phyloP scores from a whole-genome alignment of 1,140 invertebrate species.

The Brachionus asplanchnoidis region DNA sequence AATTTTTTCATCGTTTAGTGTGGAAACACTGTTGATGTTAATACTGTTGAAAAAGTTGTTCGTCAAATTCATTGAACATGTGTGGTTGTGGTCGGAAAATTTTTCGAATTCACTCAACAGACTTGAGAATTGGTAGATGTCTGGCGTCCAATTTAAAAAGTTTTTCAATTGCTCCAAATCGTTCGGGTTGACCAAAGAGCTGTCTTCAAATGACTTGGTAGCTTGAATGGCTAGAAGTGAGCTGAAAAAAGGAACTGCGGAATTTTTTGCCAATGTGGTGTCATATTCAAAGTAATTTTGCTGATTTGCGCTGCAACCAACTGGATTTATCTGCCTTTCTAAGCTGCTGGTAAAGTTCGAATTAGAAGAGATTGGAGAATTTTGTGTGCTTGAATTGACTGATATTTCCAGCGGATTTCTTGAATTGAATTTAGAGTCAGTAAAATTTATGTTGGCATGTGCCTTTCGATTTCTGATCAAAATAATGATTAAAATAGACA shows the following conservation, averaged over 20 bases:
- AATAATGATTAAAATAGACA: neutral
- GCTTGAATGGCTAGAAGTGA: neutral
- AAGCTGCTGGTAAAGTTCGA: neutral
- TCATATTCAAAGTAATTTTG: constrained; percentile 32
- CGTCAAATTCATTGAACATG: neutral
- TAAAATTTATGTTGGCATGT: neutral
- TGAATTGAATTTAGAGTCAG: constrained; percentile 1
- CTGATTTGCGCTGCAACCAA: neutral
- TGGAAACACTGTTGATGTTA: neutral
- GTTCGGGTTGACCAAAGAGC: neutral
- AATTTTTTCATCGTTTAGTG: neutral
- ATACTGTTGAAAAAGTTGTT: neutral
- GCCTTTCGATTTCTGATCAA: neutral
- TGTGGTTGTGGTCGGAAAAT: neutral
- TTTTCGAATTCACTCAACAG: constrained; percentile 22
- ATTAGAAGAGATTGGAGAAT: neutral
- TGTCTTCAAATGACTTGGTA: neutral
- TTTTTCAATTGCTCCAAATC: constrained; percentile 8
- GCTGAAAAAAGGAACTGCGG: neutral
- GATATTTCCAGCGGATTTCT: constrained; percentile 22
- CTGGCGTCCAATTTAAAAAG: neutral
- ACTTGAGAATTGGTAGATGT: neutral
- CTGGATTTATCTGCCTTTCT: neutral
- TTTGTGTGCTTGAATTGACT: neutral
- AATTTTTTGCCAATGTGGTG: neutral